Base-by-base conservation (phyloP, 2,797 vertebrate species). In the Tinamus major region DNA sequence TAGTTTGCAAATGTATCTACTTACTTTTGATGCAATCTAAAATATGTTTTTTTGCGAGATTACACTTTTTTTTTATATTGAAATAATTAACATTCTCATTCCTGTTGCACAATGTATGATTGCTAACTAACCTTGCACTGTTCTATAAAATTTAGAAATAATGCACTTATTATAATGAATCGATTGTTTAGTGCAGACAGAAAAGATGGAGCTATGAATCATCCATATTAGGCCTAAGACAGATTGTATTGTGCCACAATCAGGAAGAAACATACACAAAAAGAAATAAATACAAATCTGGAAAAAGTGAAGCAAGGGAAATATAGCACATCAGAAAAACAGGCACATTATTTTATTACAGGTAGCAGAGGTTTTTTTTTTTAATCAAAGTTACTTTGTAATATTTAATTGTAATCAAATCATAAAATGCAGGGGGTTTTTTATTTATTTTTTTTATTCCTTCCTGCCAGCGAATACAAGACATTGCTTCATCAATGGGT, bases 141-240 rank as follows among this genome's bases (percentile, higher is more conserved):
- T 33, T 85, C 61, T 70, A 23, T 33, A 79, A 81, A 74, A 87
- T 89, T 87, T 61, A 89, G n/a, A 79, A 77, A 87, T 79, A 87
- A 39, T 78, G 48, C 82, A 86, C 89, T 92, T 91, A 93, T 91
- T 79, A 17, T 82, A 92, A 89, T 89, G 17, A 90, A 78, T 78
- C 71, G 64, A 62, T 35, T 63, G 35, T 62, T 92, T 71, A 94
- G 48, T 68, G 17, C 31, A 59, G 59, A 95, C 86, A 62, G 37
- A 76, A 94, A 92, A 88, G 89, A 87, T 24, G 76, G 70, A 79
- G 61, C 63, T 53, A 68, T 84, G 63, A 91, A 84, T 94, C 88
- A 89, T 78, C 59, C 31, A 14, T 63, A 88, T 7, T 67, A 70
- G 76, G 61, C 51, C 70, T 84, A 87, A 93, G 63, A 89, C n/a